Evolutionary conservation across 2,113 vertebrate species (phyloP).

Genomic region (Urocitellus parryii): DNA sequence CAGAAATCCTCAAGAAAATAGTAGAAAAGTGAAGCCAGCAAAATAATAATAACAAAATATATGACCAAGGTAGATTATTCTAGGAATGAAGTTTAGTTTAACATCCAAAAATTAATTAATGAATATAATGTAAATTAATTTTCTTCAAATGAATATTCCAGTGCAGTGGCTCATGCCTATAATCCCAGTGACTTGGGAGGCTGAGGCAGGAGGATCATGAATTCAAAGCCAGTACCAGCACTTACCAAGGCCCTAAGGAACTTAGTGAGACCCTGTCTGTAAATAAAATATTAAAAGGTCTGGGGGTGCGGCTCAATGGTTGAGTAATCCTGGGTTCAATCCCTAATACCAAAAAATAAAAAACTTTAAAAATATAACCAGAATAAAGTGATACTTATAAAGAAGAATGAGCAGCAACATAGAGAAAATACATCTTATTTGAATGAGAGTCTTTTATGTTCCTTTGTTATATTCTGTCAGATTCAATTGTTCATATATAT

Average conservation of each 20-base stretch:
- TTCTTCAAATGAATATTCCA: neutral
- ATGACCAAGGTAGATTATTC: neutral
- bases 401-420: neutral
- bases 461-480: neutral
- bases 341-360: too few relatives aligned
- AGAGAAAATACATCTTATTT: neutral
- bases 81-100: neutral
- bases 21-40: neutral
- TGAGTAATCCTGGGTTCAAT: too few relatives aligned
- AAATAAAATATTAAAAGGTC: too few relatives aligned
- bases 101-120: neutral
- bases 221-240: too few relatives aligned
- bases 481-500: neutral
- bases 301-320: too few relatives aligned
- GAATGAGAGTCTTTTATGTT: neutral
- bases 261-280: too few relatives aligned
- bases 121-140: neutral
- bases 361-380: too few relatives aligned
- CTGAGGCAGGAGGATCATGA: too few relatives aligned
- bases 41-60: neutral
- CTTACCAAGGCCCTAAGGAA: too few relatives aligned
- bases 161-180: too few relatives aligned
- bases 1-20: neutral
- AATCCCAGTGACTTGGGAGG: too few relatives aligned
- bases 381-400: neutral